These are phyloP conservation scores for Lichenostomus cassidix DNA, from an alignment of 2,113 vertebrate species.

Conservation along the genomic window DNA sequence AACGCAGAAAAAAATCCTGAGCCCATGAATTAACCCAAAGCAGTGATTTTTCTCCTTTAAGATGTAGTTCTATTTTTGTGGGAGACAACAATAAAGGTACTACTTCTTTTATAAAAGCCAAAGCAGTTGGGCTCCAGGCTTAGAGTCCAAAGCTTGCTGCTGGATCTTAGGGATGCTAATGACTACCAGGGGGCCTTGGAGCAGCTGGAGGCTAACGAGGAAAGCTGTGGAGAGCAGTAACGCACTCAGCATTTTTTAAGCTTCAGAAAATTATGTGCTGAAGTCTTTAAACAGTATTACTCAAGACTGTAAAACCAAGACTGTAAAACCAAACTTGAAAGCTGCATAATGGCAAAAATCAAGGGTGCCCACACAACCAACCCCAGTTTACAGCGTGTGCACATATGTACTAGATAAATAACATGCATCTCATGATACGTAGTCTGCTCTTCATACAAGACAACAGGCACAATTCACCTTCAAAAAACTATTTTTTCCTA, in stretches of 20 bases:
- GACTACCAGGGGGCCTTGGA: background rate
- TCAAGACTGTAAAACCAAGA: background rate
- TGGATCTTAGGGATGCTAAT: background rate
- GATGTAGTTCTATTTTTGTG: background rate
- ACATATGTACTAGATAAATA: fast-evolving
- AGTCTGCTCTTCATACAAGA: fast-evolving
- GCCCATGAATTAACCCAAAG: background rate
- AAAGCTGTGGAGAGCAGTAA: background rate
- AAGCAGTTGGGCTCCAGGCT: background rate
- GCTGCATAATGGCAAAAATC: background rate
- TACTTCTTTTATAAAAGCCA: background rate
- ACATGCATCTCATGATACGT: fast-evolving
- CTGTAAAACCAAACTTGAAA: background rate
- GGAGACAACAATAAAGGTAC: background rate
- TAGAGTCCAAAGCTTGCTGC: background rate
- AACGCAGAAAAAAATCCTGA: background rate
- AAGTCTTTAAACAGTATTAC: background rate
- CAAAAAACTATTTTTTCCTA: background rate
- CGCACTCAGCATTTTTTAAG: background rate
- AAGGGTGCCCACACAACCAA: background rate
- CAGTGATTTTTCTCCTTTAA: background rate
- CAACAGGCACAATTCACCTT: background rate
- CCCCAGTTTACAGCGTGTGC: background rate
- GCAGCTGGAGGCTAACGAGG: background rate
- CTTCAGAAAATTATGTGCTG: background rate